Evolutionary conservation across 2,888 invertebrate species (phyloP), one percentile per base, ranked within the genome.

Genomic region (Volucella zonaria): DNA sequence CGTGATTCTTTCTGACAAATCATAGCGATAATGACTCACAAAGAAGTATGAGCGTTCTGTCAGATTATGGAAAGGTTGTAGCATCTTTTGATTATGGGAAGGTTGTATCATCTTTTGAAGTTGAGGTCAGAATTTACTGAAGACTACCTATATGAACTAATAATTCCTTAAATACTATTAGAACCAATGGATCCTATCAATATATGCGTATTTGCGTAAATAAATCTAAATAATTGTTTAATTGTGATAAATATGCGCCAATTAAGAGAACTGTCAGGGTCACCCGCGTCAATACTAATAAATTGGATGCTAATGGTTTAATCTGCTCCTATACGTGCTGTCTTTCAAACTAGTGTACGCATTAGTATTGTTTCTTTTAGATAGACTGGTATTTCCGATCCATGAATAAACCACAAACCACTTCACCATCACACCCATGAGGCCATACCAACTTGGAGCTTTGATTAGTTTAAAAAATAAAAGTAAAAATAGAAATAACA

Each of bases 361-460:
- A n/a, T 62, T 31, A 14, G 31, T 23, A 47, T 47, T 62, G 62
- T 45, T n/a, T 47, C 62, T 47, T 64, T 64, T 31, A 6, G 31
- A 6, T 31, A 31, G 31, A 31, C 31, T 4, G 31, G 31, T 31
- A 31, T 49, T 31, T 49, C n/a, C 49, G 15, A 64, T 31, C 11
- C 2, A 49, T 12, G 18, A 12, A 15, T 11, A 31, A 38, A 40
- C 40, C 15, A 15, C 10, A 40, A 64, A 49, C 23, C 15, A 42
- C 42, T 10, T 2, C 31, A 31, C 51, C 23, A 66, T 51, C 51
- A n/a, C 51, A 40, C 51, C 12, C 38, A 40, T 64, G 66, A 18
- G 51, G 18, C 52, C 42, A 18, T 12, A 59, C 43, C 59, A n/a
- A 31, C 31, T 38, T n/a, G 42, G 11, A 23, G 14, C 38, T 18